These are phyloP conservation scores for Meteorus cinctellus DNA, from an alignment of 2,888 invertebrate species.

Conservation along the genomic window DNA sequence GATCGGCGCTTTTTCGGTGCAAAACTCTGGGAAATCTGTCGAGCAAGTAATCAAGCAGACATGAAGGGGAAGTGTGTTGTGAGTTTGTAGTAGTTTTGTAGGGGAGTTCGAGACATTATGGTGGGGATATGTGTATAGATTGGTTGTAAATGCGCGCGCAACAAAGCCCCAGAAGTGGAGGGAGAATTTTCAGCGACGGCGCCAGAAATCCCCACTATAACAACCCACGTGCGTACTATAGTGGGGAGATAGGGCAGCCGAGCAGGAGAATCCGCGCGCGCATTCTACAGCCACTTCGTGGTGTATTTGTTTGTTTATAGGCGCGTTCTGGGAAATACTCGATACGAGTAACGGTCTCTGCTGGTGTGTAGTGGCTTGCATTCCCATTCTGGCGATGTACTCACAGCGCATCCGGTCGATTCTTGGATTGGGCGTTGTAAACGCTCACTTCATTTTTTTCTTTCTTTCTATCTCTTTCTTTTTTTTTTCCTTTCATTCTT, in stretches of 20 bases:
- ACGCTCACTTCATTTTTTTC: slow-evolving; percentile 7
- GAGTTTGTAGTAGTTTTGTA: slow-evolving; percentile 25
- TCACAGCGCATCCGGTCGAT: slow-evolving; percentile 63
- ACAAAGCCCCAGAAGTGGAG: slow-evolving; percentile 46
- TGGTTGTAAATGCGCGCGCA: slow-evolving; percentile 50
- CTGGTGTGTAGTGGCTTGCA: slow-evolving; percentile 66
- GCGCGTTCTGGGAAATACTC: slow-evolving; percentile 69
- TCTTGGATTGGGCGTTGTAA: slow-evolving; percentile 51
- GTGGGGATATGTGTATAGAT: slow-evolving; percentile 38
- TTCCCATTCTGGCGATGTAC: slow-evolving; percentile 67
- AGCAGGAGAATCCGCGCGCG: slow-evolving; percentile 38
- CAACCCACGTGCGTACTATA: slow-evolving; percentile 46
- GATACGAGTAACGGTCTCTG: slow-evolving; percentile 69
- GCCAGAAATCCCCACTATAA: slow-evolving; percentile 60
- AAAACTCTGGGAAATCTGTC: slow-evolving; percentile 53
- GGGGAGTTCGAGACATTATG: slow-evolving; percentile 30
- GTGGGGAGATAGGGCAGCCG: slow-evolving; percentile 47
- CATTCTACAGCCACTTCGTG: slow-evolving; percentile 49
- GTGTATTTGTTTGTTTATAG: slow-evolving; percentile 70
- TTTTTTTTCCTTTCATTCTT: slow-evolving; percentile 10
- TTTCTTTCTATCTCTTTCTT: neutral
- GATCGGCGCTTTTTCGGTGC: slow-evolving; percentile 52
- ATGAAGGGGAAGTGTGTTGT: slow-evolving; percentile 29
- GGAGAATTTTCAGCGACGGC: slow-evolving; percentile 62
- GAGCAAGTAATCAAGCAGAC: slow-evolving; percentile 48